Evolutionary conservation across 2,888 invertebrate genomes (phyloP), one percentile per base, ranked within the genome.

Genomic region (Ennomos fuscantarius): DNA sequence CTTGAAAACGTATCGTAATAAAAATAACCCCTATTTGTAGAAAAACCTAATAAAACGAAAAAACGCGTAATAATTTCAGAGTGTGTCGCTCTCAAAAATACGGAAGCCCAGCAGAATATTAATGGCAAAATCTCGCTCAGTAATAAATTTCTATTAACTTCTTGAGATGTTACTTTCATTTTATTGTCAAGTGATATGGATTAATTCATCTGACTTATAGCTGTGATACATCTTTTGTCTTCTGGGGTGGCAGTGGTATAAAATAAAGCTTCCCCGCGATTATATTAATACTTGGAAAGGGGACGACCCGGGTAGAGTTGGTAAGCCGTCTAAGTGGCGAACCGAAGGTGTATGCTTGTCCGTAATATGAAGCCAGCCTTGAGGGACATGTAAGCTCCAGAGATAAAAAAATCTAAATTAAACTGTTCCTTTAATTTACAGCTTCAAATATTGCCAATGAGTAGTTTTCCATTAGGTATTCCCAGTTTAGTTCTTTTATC

Each of bases 141-240:
- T 79, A 88, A 87, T 86, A 89, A 86, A 83, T 89, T 84, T 83
- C 86, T 86, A 87, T 92, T 88, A 85, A 89, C 90, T 86, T 87
- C 89, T 83, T 87, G 81, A 83, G 86, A 88, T 83, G 88, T 87
- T 79, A 85, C 87, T 87, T 89, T 82, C 77, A 88, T 87, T 89
- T 89, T 87, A 84, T 89, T 92, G 83, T 87, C 84, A 81, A 91
- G 86, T 87, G 88, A 88, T 89, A 89, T 84, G 86, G 93, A 90
- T 91, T 93, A 93, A 86, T 91, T 88, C 83, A 76, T 84, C 77
- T 90, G 89, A 91, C 93, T 93, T 89, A 92, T 92, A 86, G 91
- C 89, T 85, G 91, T 83, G 84, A 93, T 93, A 87, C 85, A 89
- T 93, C 86, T 86, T 72, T 82, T 82, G 87, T 85, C 85, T 81